phyloP scores from a whole-genome alignment of 2,113 vertebrate species.

The Mesitornis unicolor region DNA sequence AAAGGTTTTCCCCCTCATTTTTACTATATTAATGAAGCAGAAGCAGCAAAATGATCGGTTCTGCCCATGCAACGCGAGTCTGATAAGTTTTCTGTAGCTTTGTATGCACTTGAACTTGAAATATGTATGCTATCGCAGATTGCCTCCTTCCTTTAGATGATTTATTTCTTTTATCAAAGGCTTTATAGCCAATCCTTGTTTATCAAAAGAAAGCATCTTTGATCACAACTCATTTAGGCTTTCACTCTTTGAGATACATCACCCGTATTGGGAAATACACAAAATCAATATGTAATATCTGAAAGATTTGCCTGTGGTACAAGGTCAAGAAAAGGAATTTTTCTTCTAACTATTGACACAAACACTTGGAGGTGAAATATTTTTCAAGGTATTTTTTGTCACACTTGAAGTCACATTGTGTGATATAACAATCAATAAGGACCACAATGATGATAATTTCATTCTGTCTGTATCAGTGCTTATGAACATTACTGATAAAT shows the following conservation, averaged over 20 bases:
- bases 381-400: conserved; percentile 9
- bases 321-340: conserved; percentile 37
- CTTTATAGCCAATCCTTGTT: background rate
- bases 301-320: conserved; percentile 13
- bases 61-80: background rate
- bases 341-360: conserved; percentile 5
- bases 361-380: conserved; percentile 11
- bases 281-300: conserved; percentile 43
- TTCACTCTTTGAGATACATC: background rate
- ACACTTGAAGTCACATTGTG: background rate
- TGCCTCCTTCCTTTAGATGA: background rate
- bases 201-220: background rate
- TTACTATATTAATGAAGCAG: background rate
- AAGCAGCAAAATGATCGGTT: background rate
- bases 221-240: conserved; percentile 6
- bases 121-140: background rate
- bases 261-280: conserved; percentile 2
- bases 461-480: background rate
- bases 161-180: background rate
- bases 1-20: background rate
- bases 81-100: background rate
- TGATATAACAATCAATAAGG: conserved; percentile 32
- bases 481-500: background rate
- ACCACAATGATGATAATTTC: background rate
- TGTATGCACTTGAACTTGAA: background rate